A percentile compares a stretch with the other conserved stretches of the same genome.
Evolutionary conservation across 2,113 vertebrate genomes (phyloP).

Genomic region (Axis porcinus): DNA sequence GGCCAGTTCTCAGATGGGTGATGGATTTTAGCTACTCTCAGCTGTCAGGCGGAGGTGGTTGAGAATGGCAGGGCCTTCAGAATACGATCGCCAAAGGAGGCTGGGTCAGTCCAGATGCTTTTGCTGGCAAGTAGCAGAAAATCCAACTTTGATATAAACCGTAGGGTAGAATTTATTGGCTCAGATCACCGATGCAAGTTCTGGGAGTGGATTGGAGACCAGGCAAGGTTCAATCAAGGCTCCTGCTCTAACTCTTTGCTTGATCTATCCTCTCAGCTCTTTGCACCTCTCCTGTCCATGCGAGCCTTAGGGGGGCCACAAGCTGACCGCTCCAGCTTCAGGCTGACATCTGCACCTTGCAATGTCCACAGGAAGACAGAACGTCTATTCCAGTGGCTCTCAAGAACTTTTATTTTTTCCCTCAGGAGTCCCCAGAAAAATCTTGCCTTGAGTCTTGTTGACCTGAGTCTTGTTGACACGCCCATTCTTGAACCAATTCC

Average conservation of each 20-base stretch:
- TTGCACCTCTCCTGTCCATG: neutral
- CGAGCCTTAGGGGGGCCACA: neutral
- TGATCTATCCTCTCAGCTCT: neutral
- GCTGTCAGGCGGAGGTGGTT: neutral
- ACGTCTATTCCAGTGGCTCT: neutral
- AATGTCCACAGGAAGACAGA: neutral
- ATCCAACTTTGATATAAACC: neutral
- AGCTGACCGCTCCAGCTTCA: neutral
- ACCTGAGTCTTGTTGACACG: neutral
- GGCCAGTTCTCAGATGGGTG: neutral
- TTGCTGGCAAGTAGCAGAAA: neutral
- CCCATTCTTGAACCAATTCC: neutral
- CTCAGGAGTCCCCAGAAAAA: neutral
- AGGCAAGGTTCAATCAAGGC: neutral
- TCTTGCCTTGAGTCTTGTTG: neutral
- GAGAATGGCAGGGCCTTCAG: neutral
- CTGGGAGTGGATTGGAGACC: neutral
- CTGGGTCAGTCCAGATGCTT: neutral
- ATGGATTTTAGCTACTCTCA: neutral
- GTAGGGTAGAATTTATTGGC: neutral
- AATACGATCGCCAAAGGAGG: neutral
- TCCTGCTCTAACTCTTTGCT: neutral
- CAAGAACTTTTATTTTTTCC: neutral
- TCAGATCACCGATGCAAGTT: neutral
- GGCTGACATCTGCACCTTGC: neutral